phyloP scores from a whole-genome alignment of 2,888 invertebrate genomes.

The Apodemia duryi region DNA sequence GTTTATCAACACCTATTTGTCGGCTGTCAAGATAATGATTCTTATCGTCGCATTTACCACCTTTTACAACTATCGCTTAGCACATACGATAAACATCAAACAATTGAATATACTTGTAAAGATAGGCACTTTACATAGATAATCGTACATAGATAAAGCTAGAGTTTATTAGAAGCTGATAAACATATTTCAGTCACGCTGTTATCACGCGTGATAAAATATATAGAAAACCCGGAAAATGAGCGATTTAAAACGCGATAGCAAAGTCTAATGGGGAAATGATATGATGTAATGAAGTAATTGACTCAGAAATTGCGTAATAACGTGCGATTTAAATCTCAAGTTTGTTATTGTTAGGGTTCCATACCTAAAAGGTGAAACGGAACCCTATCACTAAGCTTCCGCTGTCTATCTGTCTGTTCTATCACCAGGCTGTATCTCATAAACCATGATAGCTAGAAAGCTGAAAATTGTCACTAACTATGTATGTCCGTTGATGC shows the following conservation, averaged over 20 bases:
- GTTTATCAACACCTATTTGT: not conserved
- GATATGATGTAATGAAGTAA: not conserved
- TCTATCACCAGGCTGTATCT: too few species aligned
- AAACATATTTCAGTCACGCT: not conserved
- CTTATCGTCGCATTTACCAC: not conserved
- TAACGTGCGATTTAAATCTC: not conserved
- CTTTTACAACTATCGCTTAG: not conserved
- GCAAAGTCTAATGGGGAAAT: not conserved
- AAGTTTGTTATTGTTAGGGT: too few species aligned
- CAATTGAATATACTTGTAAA: not conserved
- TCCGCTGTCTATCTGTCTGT: too few species aligned
- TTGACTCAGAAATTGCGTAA: not conserved
- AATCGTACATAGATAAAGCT: not conserved
- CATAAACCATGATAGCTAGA: too few species aligned
- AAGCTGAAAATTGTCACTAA: too few species aligned
- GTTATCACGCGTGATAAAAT: conserved; percentile 7
- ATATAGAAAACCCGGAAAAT: conserved; percentile 7
- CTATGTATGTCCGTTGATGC: too few species aligned
- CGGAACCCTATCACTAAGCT: too few species aligned
- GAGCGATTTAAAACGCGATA: not conserved
- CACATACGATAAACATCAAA: not conserved
- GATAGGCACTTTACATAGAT: not conserved
- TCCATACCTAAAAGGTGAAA: too few species aligned
- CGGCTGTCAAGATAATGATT: not conserved
- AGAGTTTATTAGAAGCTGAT: not conserved